Evolutionary conservation across 2,888 invertebrate species (phyloP).

Genomic region (Lycaena phlaeas): DNA sequence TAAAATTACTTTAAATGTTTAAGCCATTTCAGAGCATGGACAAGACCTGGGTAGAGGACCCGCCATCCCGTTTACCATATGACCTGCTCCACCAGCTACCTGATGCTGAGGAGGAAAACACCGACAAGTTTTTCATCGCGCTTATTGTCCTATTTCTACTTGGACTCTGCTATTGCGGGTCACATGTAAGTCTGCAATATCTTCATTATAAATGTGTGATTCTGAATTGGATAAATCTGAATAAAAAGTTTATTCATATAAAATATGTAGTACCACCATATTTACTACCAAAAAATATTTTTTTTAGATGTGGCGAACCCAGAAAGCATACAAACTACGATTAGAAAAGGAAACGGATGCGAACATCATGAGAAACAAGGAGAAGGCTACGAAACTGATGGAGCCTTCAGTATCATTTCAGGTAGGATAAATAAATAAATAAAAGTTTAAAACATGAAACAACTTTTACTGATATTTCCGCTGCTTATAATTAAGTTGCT

Average conservation of each 20-base stretch:
- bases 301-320: conserved; percentile 78
- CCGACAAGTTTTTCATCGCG: conserved; percentile 85
- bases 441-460: too few species aligned
- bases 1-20: too few species aligned
- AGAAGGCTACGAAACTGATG: conserved; percentile 79
- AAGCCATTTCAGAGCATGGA: conserved; percentile 85
- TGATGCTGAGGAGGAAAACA: conserved; percentile 84
- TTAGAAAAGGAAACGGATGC: conserved; percentile 85
- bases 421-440: too few species aligned
- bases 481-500: too few species aligned
- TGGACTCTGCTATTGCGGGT: conserved; percentile 72
- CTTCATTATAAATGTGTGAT: too few species aligned
- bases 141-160: conserved; percentile 82
- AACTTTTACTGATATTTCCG: too few species aligned
- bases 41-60: conserved; percentile 88
- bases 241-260: too few species aligned
- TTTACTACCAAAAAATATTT: not conserved
- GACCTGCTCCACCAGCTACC: conserved; percentile 82
- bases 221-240: too few species aligned
- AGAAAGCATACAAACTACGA: conserved; percentile 80
- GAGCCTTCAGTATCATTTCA: conserved; percentile 74
- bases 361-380: conserved; percentile 80
- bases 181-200: conserved; percentile 74
- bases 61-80: conserved; percentile 83
- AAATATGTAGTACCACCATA: too few species aligned